Evolutionary conservation across 1,140 invertebrate species (phyloP), one percentile per base, ranked within the genome.

Genomic region (Tetragnatha versicolor): DNA sequence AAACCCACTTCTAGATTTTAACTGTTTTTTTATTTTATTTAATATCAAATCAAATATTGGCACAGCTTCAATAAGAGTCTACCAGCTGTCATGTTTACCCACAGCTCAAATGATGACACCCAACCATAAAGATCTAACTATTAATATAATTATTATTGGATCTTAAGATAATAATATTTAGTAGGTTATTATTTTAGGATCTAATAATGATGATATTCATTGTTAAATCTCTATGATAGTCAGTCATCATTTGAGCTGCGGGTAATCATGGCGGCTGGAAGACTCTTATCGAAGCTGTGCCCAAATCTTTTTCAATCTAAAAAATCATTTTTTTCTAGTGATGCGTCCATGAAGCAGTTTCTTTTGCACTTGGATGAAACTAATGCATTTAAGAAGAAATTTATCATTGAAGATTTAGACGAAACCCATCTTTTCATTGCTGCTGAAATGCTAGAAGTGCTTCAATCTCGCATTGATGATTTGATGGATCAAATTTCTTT

Each of bases 271-370:
- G 39, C 17, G 17, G 39, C 39, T 7, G 7, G 17, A 45, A 17
- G 17, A 45, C 17, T 17, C 39, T 45, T 7, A 17, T 9, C 17
- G 39, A 9, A 45, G 7, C 39, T 9, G 7, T 17, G 7, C 39
- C 39, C 1, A 47, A 47, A 47, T 47, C 12, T 20, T 17, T 20
- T 17, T 47, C 20, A 17, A 2, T 3, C 20, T 45, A 45, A 17
- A 83, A 82, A 91, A 91, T 29, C 86, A 96, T 96, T 37, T 65
- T 22, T 39, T 77, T 77, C 39, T 20, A 77, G 73, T 90, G 98
- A 99, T 88, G 93, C 95, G 83, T 96, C 97, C 84, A 99, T 99
- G 97, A 98, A 98, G 92, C 97, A 99, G 87, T 98, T 99, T 86
- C 87, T 99, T 3, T 88, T 99, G 0, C 94, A 99, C 89, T 88